A percentile compares a stretch with the other conserved stretches of the same genome.
phyloP scores from a whole-genome alignment of 2,113 vertebrate genomes.

The Coracopsis vasa region DNA sequence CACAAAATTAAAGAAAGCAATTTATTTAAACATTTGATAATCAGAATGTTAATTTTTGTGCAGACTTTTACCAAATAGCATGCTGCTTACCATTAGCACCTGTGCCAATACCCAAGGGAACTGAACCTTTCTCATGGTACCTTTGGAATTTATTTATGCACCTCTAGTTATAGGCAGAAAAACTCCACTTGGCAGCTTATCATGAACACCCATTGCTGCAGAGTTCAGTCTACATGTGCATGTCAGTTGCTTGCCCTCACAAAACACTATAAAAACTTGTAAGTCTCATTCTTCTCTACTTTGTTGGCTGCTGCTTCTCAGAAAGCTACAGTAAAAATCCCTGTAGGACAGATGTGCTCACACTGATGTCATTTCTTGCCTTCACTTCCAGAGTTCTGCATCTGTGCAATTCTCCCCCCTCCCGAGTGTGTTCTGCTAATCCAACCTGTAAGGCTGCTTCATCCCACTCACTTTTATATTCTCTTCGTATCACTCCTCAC shows the following conservation, averaged over 20 bases:
- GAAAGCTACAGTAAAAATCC: not conserved
- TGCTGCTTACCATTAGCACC: not conserved
- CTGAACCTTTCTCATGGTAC: not conserved
- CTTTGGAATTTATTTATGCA: not conserved
- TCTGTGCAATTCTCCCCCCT: not conserved
- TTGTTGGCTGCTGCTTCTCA: not conserved
- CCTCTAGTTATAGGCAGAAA: not conserved
- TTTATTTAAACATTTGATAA: not conserved
- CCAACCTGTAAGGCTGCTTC: not conserved
- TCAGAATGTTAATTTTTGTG: not conserved
- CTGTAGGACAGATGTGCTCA: not conserved
- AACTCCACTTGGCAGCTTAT: not conserved
- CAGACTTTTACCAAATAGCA: not conserved
- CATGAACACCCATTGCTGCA: not conserved
- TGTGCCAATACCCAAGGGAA: not conserved
- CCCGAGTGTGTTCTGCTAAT: not conserved
- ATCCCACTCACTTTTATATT: not conserved
- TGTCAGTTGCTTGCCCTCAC: not conserved
- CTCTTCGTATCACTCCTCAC: not conserved
- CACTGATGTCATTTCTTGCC: not conserved
- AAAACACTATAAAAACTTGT: not conserved
- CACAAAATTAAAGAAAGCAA: not conserved
- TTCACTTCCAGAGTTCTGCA: not conserved
- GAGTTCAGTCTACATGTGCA: not conserved
- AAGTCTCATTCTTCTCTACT: not conserved